phyloP scores from a whole-genome alignment of 2,797 vertebrate genomes.

The Lates japonicus region DNA sequence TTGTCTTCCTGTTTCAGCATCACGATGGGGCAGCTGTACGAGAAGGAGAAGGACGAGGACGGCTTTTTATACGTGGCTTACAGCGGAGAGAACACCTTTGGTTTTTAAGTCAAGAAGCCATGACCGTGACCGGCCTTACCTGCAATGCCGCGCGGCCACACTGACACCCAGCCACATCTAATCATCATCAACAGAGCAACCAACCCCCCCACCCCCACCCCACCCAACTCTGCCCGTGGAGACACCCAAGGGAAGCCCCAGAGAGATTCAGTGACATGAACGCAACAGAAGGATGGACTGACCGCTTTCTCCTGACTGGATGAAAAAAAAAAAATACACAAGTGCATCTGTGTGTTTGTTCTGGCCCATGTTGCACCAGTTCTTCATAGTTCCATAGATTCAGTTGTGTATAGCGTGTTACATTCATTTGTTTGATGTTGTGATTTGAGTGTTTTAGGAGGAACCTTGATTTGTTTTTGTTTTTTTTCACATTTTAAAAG shows the following conservation, averaged over 20 bases:
- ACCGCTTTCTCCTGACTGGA: conserved; percentile 49
- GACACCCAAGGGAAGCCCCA: conserved; percentile 50
- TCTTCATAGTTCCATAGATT: conserved; percentile 52
- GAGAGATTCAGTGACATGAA: conserved; percentile 48
- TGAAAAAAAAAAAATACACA: background rate
- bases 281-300: conserved; percentile 33
- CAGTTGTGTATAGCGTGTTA: conserved; percentile 57
- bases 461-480: conserved; percentile 35
- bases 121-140: conserved; percentile 23
- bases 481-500: conserved; percentile 50
- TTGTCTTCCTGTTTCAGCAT: conserved; percentile 83
- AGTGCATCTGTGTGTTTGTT: conserved; percentile 53
- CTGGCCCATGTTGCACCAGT: conserved; percentile 55
- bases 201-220: no score
- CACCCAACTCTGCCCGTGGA: conserved; percentile 46
- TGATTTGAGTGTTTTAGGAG: conserved; percentile 63
- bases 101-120: conserved; percentile 83
- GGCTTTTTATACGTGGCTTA: conserved; percentile 99
- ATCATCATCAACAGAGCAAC: conserved; percentile 31
- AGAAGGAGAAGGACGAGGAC: conserved; percentile 98
- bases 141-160: conserved; percentile 16
- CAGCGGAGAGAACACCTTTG: conserved; percentile 99
- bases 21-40: conserved; percentile 98
- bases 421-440: conserved; percentile 70
- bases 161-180: conserved; percentile 44